phyloP scores from a whole-genome alignment of 2,113 vertebrate species.

The Synchiropus splendidus region DNA sequence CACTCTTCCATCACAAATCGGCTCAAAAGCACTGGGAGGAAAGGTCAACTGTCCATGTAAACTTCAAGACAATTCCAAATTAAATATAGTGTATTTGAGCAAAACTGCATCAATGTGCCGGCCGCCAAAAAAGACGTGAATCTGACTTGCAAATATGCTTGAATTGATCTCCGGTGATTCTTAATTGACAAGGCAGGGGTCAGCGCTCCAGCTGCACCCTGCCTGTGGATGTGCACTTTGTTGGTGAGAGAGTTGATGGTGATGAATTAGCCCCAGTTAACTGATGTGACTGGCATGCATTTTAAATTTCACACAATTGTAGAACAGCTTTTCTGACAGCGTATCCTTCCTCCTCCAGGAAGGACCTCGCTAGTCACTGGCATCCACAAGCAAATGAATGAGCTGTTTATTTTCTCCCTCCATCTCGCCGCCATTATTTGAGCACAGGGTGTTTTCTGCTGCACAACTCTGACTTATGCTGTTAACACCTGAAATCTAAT shows the following conservation, averaged over 20 bases:
- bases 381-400: not conserved
- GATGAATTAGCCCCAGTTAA: conserved; percentile 31
- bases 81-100: too few species aligned
- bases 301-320: not conserved
- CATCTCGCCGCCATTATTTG: conserved; percentile 3
- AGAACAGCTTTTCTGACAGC: too few species aligned
- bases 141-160: conserved; percentile 14
- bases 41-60: too few species aligned
- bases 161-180: conserved; percentile 29
- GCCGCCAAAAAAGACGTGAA: not conserved
- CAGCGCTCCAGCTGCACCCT: conserved; percentile 24
- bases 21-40: too few species aligned
- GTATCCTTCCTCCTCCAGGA: too few species aligned
- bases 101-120: too few species aligned
- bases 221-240: conserved; percentile 14
- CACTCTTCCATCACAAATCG: too few species aligned
- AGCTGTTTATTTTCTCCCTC: not conserved
- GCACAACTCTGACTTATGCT: conserved; percentile 19
- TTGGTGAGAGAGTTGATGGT: conserved; percentile 7
- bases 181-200: conserved; percentile 31
- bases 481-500: conserved; percentile 55
- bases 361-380: too few species aligned
- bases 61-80: too few species aligned
- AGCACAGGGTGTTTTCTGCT: conserved; percentile 8
- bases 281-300: conserved; percentile 13